phyloP scores from a whole-genome alignment of 2,797 vertebrate species.

The Brotula barbata region DNA sequence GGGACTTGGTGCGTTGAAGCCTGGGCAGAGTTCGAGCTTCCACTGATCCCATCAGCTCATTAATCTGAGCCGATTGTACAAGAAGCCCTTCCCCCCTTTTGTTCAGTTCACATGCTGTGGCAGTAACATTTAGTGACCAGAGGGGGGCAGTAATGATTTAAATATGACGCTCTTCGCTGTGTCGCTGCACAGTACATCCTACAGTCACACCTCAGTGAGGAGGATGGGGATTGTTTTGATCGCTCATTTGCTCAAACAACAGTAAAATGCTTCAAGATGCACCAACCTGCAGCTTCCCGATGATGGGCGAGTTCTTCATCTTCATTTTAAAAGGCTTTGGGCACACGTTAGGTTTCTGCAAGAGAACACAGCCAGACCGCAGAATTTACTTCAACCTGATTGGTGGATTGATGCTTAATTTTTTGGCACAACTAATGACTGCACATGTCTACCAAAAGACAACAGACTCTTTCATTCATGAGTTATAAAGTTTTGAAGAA shows the following conservation, averaged over 20 bases:
- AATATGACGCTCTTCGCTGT: neutral
- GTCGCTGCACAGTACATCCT: neutral
- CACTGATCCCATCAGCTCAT: constrained; percentile 74
- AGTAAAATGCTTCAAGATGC: neutral
- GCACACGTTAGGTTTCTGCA: constrained; percentile 62
- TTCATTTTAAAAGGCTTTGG: constrained; percentile 68
- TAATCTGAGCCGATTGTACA: constrained; percentile 69
- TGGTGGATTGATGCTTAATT: no score
- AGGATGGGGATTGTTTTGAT: neutral
- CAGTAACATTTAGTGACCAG: constrained; percentile 44
- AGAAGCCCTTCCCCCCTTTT: constrained; percentile 28
- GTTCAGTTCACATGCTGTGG: neutral
- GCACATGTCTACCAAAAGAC: no score
- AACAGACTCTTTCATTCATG: no score
- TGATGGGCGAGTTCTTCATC: constrained; percentile 71
- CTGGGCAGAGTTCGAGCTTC: constrained; percentile 46
- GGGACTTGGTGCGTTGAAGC: constrained; percentile 35
- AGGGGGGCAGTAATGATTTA: constrained; percentile 59
- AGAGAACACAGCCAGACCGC: constrained; percentile 1
- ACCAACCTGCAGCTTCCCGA: constrained; percentile 79
- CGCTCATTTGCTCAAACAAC: neutral
- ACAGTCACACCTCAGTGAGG: neutral
- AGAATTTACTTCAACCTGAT: neutral
- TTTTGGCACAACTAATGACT: no score
- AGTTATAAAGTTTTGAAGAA: no score